Evolutionary conservation across 1,140 invertebrate genomes (phyloP).

Genomic region (Capitella teleta): DNA sequence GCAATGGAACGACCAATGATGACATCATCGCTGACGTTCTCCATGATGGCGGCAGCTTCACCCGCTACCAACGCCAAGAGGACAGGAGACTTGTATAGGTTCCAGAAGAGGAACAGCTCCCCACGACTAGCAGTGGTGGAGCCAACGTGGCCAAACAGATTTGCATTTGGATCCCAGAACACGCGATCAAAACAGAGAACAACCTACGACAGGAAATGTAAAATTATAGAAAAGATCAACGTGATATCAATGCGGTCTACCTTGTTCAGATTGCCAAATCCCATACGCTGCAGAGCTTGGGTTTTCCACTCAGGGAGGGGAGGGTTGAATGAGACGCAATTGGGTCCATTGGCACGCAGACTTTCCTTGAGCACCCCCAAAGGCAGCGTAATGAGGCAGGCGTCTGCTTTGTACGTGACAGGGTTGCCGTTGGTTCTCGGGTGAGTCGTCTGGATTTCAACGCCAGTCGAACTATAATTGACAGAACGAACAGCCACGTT

Average conservation of each 20-base stretch:
- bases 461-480: constrained; percentile 55
- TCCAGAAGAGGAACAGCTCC: constrained; percentile 96
- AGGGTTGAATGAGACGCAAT: constrained; percentile 74
- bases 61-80: constrained; percentile 88
- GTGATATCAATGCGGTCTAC: constrained; percentile 21
- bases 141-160: constrained; percentile 93
- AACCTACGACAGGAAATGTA: constrained; percentile 46
- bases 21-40: constrained; percentile 91
- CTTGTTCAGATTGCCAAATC: constrained; percentile 97
- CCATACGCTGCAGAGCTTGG: constrained; percentile 78
- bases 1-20: constrained; percentile 56
- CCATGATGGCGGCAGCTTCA: constrained; percentile 91
- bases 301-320: constrained; percentile 91
- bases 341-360: constrained; percentile 21
- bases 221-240: background rate
- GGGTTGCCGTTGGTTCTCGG: constrained; percentile 50
- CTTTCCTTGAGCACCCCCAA: constrained; percentile 90
- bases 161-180: constrained; percentile 93
- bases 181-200: constrained; percentile 92
- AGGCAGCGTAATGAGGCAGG: constrained; percentile 88
- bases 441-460: constrained; percentile 39
- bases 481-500: constrained; percentile 81
- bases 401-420: constrained; percentile 68
- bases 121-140: constrained; percentile 84
- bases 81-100: constrained; percentile 84